Conservation (phyloP, 2,113 vertebrate species). For the Anhinga anhinga region DNA sequence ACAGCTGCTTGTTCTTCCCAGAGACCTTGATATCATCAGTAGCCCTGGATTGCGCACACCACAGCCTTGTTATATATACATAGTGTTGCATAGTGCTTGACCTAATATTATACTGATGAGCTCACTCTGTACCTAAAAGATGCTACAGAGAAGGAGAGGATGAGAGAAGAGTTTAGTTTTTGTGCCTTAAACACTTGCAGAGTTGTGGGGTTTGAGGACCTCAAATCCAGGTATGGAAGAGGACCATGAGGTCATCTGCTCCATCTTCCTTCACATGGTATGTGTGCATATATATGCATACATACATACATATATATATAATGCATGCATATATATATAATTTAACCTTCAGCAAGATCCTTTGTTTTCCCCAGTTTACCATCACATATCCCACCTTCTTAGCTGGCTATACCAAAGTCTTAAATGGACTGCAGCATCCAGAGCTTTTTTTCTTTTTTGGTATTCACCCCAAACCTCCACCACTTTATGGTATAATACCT, state of each 20-base stretch:
- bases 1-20: constrained; percentile 43
- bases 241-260: not conserved
- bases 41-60: constrained; percentile 24
- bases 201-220: not conserved
- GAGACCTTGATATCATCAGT: constrained; percentile 49
- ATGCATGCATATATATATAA: not conserved
- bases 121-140: constrained; percentile 19
- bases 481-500: not conserved
- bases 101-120: constrained; percentile 30
- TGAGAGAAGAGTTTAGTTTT: not conserved
- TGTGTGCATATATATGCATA: not conserved
- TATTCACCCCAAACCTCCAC: not conserved
- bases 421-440: not conserved
- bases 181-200: not conserved
- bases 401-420: not conserved
- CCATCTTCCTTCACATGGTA: not conserved
- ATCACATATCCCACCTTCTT: not conserved
- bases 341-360: not conserved
- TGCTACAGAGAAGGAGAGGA: not conserved
- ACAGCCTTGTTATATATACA: not conserved
- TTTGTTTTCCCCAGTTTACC: not conserved
- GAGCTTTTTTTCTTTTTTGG: not conserved
- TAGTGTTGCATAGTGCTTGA: constrained; percentile 3
- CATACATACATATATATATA: not conserved
- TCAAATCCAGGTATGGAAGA: not conserved